Evolutionary conservation across 2,888 invertebrate genomes (phyloP).

Genomic region (Parthenolecanium corni): DNA sequence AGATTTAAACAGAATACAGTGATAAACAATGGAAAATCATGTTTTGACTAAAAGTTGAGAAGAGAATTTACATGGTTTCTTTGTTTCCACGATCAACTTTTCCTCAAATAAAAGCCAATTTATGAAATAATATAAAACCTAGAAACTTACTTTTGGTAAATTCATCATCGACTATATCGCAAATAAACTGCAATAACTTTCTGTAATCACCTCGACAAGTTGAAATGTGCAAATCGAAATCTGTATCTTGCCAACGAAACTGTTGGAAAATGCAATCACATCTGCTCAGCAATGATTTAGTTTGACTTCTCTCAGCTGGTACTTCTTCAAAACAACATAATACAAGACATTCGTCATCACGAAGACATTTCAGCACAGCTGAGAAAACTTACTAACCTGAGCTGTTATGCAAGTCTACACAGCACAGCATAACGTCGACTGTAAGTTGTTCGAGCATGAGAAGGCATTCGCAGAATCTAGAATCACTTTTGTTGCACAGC

Average conservation of each 20-base stretch:
- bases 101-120: neutral
- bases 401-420: neutral
- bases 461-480: slow-evolving; percentile 23
- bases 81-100: too few species aligned
- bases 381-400: neutral
- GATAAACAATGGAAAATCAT: too few species aligned
- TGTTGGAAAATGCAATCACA: slow-evolving; percentile 2
- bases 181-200: neutral
- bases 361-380: neutral
- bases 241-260: slow-evolving; percentile 6
- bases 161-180: neutral
- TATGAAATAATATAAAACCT: neutral
- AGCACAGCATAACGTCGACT: slow-evolving; percentile 1
- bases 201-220: slow-evolving; percentile 9
- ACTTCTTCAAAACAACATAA: neutral
- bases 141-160: slow-evolving; percentile 2
- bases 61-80: too few species aligned
- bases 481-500: slow-evolving; percentile 11
- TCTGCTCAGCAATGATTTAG: neutral
- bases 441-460: slow-evolving; percentile 10
- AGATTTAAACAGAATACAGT: too few species aligned
- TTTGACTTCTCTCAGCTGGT: neutral
- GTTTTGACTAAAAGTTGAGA: too few species aligned
- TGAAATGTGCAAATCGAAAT: slow-evolving; percentile 7
- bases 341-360: neutral